These are phyloP conservation scores for Poeciliopsis retropinna DNA, from an alignment of 2,113 vertebrate species.

Conservation along the genomic window DNA sequence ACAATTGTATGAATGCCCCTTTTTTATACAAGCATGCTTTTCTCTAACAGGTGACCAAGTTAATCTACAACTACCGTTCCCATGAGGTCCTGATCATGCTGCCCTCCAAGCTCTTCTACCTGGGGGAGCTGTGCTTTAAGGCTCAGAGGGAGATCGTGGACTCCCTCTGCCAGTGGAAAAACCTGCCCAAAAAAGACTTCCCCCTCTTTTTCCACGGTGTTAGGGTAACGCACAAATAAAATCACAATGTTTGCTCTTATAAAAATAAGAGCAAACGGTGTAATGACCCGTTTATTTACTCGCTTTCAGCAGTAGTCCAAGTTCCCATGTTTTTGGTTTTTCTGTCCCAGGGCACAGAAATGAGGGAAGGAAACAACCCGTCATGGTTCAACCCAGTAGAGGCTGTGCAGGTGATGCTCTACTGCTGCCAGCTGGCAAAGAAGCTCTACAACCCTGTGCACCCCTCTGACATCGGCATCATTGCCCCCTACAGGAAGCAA, in stretches of 20 bases:
- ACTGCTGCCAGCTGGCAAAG: slow-evolving; percentile 90
- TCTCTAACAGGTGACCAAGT: slow-evolving; percentile 88
- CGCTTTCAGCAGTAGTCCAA: too few species aligned
- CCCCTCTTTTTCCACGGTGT: slow-evolving; percentile 93
- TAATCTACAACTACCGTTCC: slow-evolving; percentile 93
- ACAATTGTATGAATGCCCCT: neutral
- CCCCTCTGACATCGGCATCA: slow-evolving; percentile 86
- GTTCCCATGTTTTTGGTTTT: neutral
- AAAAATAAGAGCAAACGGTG: neutral
- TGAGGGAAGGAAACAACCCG: slow-evolving; percentile 87
- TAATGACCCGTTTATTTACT: neutral
- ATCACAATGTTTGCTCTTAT: neutral
- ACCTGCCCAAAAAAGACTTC: slow-evolving; percentile 88
- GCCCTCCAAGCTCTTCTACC: slow-evolving; percentile 92
- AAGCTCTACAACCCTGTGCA: slow-evolving; percentile 79
- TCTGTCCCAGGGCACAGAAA: slow-evolving; percentile 85
- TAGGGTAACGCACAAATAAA: slow-evolving; percentile 73
- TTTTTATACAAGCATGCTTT: neutral
- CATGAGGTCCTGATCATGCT: slow-evolving; percentile 86
- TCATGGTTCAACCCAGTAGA: slow-evolving; percentile 95
- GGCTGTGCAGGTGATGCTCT: slow-evolving; percentile 91
- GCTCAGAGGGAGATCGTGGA: slow-evolving; percentile 80
- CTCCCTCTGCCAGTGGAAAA: slow-evolving; percentile 86
- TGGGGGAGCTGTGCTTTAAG: slow-evolving; percentile 84
- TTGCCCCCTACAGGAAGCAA: slow-evolving; percentile 93